A percentile compares a stretch with the other conserved stretches of the same genome.
Evolutionary conservation across 1,140 invertebrate species (phyloP).

Genomic region (Carcinoscorpius rotundicauda): DNA sequence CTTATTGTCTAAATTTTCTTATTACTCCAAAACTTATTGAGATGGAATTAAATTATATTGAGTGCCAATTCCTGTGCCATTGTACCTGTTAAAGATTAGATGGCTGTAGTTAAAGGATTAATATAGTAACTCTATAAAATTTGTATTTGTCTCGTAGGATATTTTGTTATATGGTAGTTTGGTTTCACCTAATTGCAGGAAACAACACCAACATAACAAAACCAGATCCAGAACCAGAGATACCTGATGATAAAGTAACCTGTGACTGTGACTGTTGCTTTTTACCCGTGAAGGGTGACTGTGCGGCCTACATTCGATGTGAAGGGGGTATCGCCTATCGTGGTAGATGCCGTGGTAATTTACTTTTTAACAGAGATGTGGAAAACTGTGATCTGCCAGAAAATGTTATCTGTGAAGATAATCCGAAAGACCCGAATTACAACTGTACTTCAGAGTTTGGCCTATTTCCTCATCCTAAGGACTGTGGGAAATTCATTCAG

Average conservation of each 20-base stretch:
- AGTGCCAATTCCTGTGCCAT: no score
- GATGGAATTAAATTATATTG: no score
- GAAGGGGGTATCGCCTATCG: background rate
- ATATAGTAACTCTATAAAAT: no score
- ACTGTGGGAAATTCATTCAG: constrained; percentile 29
- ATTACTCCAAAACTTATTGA: no score
- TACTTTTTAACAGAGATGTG: constrained; percentile 10
- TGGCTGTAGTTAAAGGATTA: no score
- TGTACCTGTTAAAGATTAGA: no score
- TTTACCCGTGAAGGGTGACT: background rate
- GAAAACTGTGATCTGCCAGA: constrained; percentile 9
- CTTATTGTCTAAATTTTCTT: no score
- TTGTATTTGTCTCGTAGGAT: no score
- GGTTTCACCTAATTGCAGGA: no score
- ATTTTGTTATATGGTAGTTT: no score
- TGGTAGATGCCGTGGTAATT: background rate
- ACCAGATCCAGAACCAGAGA: background rate
- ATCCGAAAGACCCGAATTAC: constrained; percentile 1
- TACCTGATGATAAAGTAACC: background rate
- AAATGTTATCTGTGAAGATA: constrained; percentile 5
- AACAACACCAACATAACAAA: no score
- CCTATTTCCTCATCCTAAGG: constrained; percentile 21
- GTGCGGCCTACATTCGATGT: constrained; percentile 4
- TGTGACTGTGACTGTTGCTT: constrained; percentile 10
- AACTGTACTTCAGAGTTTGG: constrained; percentile 9